phyloP scores from a whole-genome alignment of 2,888 invertebrate genomes.

The Chorisops tibialis region DNA sequence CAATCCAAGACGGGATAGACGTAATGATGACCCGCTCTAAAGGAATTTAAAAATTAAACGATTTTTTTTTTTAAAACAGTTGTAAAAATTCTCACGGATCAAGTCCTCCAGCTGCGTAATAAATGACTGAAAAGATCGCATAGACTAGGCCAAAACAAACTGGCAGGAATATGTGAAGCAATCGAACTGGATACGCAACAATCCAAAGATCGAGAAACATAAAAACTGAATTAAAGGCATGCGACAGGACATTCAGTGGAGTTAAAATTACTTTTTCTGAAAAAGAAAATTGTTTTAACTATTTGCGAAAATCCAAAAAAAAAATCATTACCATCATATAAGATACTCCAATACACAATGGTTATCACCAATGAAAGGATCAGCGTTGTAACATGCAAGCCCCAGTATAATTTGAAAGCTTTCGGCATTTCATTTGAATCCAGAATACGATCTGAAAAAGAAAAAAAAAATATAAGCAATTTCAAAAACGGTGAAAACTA shows the following conservation, averaged over 20 bases:
- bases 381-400: conserved; percentile 64
- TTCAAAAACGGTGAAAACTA: background rate
- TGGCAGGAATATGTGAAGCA: conserved; percentile 63
- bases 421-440: conserved; percentile 45
- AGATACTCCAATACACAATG: conserved; percentile 66
- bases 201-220: conserved; percentile 71
- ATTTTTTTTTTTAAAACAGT: background rate
- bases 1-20: conserved; percentile 77
- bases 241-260: conserved; percentile 67
- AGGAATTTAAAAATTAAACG: conserved; percentile 24
- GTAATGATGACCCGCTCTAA: conserved; percentile 58
- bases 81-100: conserved; percentile 49
- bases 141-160: conserved; percentile 58
- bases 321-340: conserved; percentile 42
- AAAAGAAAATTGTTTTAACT: conserved; percentile 29
- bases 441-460: conserved; percentile 43
- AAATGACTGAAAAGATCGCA: conserved; percentile 59
- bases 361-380: conserved; percentile 68
- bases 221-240: conserved; percentile 70
- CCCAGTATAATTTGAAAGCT: conserved; percentile 64
- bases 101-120: conserved; percentile 61
- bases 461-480: background rate
- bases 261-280: conserved; percentile 61
- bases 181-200: conserved; percentile 68
- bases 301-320: background rate